Conservation (phyloP, 2,113 vertebrate species). For the Pavo muticus region DNA sequence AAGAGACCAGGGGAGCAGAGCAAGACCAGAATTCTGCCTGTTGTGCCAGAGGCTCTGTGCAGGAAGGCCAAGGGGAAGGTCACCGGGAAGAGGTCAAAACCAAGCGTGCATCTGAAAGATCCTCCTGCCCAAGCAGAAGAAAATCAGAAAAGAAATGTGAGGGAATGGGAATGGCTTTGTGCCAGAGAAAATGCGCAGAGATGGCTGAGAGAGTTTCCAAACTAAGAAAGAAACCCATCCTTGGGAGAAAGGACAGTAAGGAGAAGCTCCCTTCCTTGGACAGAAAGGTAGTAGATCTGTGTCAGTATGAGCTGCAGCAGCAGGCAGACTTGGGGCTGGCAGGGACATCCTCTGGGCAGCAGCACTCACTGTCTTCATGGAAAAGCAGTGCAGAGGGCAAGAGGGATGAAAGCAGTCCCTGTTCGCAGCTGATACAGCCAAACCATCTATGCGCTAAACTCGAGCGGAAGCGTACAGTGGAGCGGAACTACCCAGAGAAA, state of each 20-base stretch:
- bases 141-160: constrained; percentile 59
- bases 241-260: constrained; percentile 49
- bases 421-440: constrained; percentile 27
- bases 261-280: constrained; percentile 55
- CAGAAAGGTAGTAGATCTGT: constrained; percentile 60
- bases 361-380: constrained; percentile 53
- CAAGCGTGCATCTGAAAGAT: constrained; percentile 4
- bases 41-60: not conserved
- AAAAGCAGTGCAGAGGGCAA: constrained; percentile 60
- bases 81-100: not conserved
- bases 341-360: constrained; percentile 59
- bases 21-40: constrained; percentile 19
- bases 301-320: constrained; percentile 46
- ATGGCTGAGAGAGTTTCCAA: constrained; percentile 49
- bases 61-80: constrained; percentile 16
- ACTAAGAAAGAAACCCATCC: constrained; percentile 45
- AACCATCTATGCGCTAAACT: constrained; percentile 37
- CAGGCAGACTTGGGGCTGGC: constrained; percentile 44
- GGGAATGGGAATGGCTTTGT: not conserved
- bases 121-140: constrained; percentile 70
- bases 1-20: constrained; percentile 43
- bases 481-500: constrained; percentile 56
- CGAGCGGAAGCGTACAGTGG: constrained; percentile 52
- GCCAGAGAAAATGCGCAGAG: constrained; percentile 47
- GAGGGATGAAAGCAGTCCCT: constrained; percentile 50